Conservation (phyloP, 2,888 invertebrate genomes). For the Seladonia tumulorum region DNA sequence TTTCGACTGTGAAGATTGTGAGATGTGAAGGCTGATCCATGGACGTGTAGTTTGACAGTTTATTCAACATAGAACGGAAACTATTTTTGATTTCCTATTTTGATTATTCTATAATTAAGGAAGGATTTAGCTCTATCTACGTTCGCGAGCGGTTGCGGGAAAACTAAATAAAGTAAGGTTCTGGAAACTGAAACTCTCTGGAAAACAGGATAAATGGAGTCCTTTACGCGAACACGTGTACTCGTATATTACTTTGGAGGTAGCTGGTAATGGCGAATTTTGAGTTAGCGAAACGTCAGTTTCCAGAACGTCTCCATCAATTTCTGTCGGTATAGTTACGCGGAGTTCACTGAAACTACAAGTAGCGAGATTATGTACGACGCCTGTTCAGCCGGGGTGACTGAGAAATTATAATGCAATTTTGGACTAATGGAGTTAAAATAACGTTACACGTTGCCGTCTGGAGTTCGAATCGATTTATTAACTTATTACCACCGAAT, state of each 20-base stretch:
- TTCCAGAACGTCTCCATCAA: conserved; percentile 59
- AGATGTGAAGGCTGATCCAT: too few relatives aligned
- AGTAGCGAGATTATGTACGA: conserved; percentile 27
- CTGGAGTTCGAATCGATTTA: conserved; percentile 45
- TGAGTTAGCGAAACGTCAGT: conserved; percentile 54
- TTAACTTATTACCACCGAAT: conserved; percentile 32
- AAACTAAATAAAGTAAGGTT: not conserved
- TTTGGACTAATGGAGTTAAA: conserved; percentile 48
- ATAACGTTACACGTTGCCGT: conserved; percentile 41
- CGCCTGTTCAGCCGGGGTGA: conserved; percentile 18
- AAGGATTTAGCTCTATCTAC: not conserved
- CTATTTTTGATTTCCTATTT: not conserved
- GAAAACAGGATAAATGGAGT: not conserved
- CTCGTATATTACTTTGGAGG: not conserved
- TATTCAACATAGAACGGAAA: too few relatives aligned
- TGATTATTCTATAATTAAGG: not conserved
- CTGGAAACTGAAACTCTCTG: not conserved
- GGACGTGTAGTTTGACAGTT: too few relatives aligned
- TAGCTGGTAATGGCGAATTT: conserved; percentile 47
- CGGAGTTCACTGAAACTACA: conserved; percentile 30
- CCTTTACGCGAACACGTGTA: not conserved
- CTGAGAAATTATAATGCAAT: conserved; percentile 56
- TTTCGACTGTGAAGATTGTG: too few relatives aligned
- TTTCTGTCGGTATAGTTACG: conserved; percentile 49
- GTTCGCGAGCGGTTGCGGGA: not conserved